Base-by-base conservation (phyloP, 2,113 vertebrate genomes). In the Addax nasomaculatus region DNA sequence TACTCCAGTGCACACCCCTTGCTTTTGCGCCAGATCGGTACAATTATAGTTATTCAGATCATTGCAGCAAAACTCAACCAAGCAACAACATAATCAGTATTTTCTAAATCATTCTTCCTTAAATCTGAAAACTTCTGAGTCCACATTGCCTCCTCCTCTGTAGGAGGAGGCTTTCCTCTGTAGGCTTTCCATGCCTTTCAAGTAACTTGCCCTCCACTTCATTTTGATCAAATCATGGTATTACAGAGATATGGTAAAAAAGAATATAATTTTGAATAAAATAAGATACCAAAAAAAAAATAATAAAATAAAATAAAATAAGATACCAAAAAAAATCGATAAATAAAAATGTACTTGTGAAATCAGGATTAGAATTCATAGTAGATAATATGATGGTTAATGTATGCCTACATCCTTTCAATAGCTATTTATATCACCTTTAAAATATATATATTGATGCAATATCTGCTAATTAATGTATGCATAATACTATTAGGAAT, bases 241-340 rank as follows among this genome's bases (percentile, higher is more conserved):
- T 64, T 51, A 57, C 16, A 62, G 15, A 85, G 29, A 29, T 80
- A 17, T 45, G 58, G 51, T 30, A 29, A 89, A 90, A 53, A 53
- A 85, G 73, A 90, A 88, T 43, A 33, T 86, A n/a, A 47, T 79
- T 94, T 93, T 79, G 21, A 85, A 95, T 47, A 85, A 85, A 93
- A 86, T 10, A 10, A 3, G 1, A 55, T 49, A 29, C 12, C 30
- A 33, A 90, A 39, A 6, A 57, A 5, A 79, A 36, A 36, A 36
- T 36, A 36, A 36, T 36, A 36, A 36, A 36, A 36, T 36, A 36
- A 36, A 36, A 36, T 36, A 36, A 36, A 36, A 36, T 36, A 36
- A 36, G 1, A 55, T 49, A 29, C 12, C 30, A 33, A 90, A 39
- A 39, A 6, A 57, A 5, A 79, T 39, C 2, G 8, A 80, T 45